Base-by-base conservation (phyloP, 2,797 vertebrate species). In the Harpagifer antarcticus region DNA sequence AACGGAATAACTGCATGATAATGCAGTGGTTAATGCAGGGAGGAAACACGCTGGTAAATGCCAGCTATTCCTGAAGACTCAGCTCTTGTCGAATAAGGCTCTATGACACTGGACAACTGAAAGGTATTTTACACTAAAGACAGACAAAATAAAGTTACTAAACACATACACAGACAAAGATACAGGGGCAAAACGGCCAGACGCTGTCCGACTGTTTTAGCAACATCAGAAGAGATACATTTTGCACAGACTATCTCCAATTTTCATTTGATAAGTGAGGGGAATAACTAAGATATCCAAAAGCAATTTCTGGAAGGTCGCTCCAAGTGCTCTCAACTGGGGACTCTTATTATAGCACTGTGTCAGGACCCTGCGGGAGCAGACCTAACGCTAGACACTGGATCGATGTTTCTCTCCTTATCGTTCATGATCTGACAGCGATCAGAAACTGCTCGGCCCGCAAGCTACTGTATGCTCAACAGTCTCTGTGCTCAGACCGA, bases 401-500 rank as follows among this genome's bases (percentile, higher is more conserved):
- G 69, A 86, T 90, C 79, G 79, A 73, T 81, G 72, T 73, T 47
- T 2, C 76, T 68, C 76, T 82, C 67, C 52, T 49, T 85, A 74
- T 64, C 3, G 45, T 76, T 78, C 20, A 68, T 37, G 72, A 70
- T 54, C 20, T 54, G 82, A 77, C 71, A 71, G 58, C 68, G 56
- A 76, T 68, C 54, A 61, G 43, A 57, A 74, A 61, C 56, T 7
- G 64, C 56, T 76, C 52, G 6, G 31, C 67, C 69, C 15, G 37
- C 61, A 10, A 78, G 69, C 65, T 49, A 37, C 57, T 13, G 67
- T 67, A 60, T 33, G 43, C 59, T 54, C 49, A 45, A 23, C 40
- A 31, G 50, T 43, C 23, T 48, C 64, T 53, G 52, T 7, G 67
- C 62, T 74, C 65, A 43, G 73, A 68, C 59, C 3, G 23, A 40